Evolutionary conservation across 2,113 vertebrate species (phyloP), one percentile per base, ranked within the genome.

Genomic region (Uria lomvia): DNA sequence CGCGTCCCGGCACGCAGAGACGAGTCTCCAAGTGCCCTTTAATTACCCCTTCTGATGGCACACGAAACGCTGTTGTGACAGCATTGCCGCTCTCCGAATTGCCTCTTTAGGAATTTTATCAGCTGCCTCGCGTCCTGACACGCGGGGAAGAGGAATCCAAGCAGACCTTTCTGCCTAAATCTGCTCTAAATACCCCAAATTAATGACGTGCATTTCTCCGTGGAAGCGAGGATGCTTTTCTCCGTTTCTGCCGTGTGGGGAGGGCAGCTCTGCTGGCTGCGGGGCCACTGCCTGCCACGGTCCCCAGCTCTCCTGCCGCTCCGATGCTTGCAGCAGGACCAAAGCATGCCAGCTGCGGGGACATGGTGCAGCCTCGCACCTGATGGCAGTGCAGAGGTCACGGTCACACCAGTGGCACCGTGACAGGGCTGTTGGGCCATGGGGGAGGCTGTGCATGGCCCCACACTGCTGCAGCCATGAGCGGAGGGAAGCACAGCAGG

Each of bases 61-160:
- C 77, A 43, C 29, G 15, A 52, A 84, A 82, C 20, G 62, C 95
- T 95, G 86, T 95, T 95, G 88, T 94, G 96, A 95, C 95, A 97
- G 96, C 94, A 56, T 72, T 86, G 70, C 93, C 76, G 85, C 96
- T 92, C 81, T 84, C 95, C 47, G 9, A 92, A 90, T 96, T 95
- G 94, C 94, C 95, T 96, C 92, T 91, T 96, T 74, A 92, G 89
- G 95, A 95, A 91, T 96, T 97, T 94, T 89, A 94, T 96, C 96
- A 93, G 91, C 96, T 91, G 90, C 96, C 78, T 90, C 12, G 1
- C 5, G 3, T 94, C 90, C 92, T 92, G 90, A 86, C 81, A 14
- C 2, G 27, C 13, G 2, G 77, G 71, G 52, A 91, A 81, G 78
- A 91, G 86, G 88, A 93, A 95, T 87, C 71, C 3, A n/a, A 96